phyloP scores from a whole-genome alignment of 2,888 invertebrate genomes.

The Latrodectus hesperus region DNA sequence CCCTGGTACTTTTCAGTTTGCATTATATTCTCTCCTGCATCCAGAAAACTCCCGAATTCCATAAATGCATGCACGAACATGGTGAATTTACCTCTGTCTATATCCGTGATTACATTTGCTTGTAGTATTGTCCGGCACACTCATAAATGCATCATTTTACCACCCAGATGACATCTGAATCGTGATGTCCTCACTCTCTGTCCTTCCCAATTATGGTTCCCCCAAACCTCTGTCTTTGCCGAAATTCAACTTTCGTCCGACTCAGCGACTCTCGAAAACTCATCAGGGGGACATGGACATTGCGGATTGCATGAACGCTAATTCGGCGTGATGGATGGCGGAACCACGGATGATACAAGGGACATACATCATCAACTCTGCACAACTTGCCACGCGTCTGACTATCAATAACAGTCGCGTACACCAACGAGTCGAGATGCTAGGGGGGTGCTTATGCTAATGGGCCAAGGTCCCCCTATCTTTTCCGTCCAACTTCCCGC shows the following conservation, averaged over 20 bases:
- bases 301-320: slow-evolving; percentile 45
- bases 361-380: slow-evolving; percentile 43
- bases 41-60: no score
- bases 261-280: neutral
- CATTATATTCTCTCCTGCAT: no score
- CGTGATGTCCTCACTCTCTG: neutral
- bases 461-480: neutral
- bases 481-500: neutral
- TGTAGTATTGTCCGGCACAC: neutral
- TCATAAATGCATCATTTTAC: neutral
- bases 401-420: slow-evolving; percentile 59
- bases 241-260: slow-evolving; percentile 9
- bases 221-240: no score
- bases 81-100: no score
- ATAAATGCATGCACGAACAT: no score
- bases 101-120: no score
- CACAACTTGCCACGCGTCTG: slow-evolving; percentile 1
- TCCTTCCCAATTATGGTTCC: neutral
- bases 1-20: no score
- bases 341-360: slow-evolving; percentile 33
- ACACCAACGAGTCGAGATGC: slow-evolving; percentile 17
- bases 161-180: neutral
- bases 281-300: neutral
- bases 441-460: slow-evolving; percentile 47
- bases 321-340: slow-evolving; percentile 55